Evolutionary conservation across 2,113 vertebrate genomes (phyloP).

Genomic region (Mohoua ochrocephala): DNA sequence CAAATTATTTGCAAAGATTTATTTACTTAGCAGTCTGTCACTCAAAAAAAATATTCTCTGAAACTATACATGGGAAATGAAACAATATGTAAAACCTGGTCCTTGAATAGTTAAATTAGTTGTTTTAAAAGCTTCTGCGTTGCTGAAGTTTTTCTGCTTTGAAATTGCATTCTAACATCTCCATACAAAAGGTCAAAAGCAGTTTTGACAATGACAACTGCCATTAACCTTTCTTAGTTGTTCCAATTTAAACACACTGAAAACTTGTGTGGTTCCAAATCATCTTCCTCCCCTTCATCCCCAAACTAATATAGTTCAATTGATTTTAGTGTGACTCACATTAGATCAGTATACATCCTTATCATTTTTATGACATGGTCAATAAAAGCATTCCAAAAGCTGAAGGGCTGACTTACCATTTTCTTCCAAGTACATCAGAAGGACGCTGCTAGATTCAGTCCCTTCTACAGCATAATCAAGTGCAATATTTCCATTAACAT

Average conservation of each 20-base stretch:
- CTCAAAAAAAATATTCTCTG: not conserved
- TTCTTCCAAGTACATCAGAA: constrained; percentile 87
- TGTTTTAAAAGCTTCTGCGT: not conserved
- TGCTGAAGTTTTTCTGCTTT: not conserved
- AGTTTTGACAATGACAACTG: not conserved
- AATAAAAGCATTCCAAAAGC: not conserved
- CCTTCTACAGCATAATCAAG: constrained; percentile 89
- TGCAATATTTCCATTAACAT: constrained; percentile 87
- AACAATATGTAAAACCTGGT: not conserved
- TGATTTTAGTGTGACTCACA: not conserved
- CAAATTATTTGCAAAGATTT: not conserved
- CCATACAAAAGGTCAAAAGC: not conserved
- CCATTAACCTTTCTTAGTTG: not conserved
- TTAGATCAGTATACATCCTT: not conserved
- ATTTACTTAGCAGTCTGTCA: not conserved
- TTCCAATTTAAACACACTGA: not conserved
- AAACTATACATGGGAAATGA: not conserved
- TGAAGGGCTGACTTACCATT: constrained; percentile 76
- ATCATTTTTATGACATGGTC: not conserved
- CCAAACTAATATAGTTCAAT: not conserved
- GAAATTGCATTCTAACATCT: not conserved
- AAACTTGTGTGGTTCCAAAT: not conserved
- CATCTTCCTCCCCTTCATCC: not conserved
- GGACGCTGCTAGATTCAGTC: constrained; percentile 85
- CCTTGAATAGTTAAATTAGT: not conserved